A percentile compares a stretch with the other conserved stretches of the same genome.
These are phyloP conservation scores for Pegoplata infirma DNA, from an alignment of 2,888 invertebrate species.

Conservation along the genomic window DNA sequence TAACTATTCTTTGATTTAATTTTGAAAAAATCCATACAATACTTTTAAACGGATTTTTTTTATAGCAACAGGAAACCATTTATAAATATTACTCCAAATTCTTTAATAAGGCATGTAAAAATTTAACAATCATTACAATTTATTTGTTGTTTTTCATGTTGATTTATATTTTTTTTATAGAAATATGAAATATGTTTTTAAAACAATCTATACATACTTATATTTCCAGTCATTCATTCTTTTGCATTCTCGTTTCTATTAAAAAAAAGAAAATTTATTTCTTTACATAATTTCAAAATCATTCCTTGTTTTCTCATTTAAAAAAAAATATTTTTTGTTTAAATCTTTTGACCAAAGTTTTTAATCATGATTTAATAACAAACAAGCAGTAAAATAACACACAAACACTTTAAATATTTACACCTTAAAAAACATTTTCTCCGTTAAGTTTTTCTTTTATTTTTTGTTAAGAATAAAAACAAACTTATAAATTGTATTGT, in stretches of 20 bases:
- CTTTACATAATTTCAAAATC: conserved; percentile 1
- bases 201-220: not conserved
- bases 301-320: conserved; percentile 11
- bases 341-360: conserved; percentile 5
- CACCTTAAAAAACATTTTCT: not conserved
- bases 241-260: not conserved
- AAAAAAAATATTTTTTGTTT: not conserved
- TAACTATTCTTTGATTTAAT: too few relatives aligned
- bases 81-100: not conserved
- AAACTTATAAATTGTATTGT: conserved; percentile 18
- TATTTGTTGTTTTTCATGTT: not conserved
- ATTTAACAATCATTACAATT: not conserved
- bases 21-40: too few relatives aligned
- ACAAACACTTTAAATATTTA: not conserved
- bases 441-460: not conserved
- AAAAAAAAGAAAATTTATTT: not conserved
- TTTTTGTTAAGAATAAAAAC: conserved; percentile 13
- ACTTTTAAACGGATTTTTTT: too few relatives aligned
- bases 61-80: too few relatives aligned
- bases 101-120: not conserved
- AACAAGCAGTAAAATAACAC: not conserved
- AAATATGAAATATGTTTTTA: not conserved
- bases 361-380: not conserved
- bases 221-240: not conserved
- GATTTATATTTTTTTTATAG: too few relatives aligned